Base-by-base conservation (phyloP, 2,797 vertebrate genomes). In the Coracias cyanogaster region DNA sequence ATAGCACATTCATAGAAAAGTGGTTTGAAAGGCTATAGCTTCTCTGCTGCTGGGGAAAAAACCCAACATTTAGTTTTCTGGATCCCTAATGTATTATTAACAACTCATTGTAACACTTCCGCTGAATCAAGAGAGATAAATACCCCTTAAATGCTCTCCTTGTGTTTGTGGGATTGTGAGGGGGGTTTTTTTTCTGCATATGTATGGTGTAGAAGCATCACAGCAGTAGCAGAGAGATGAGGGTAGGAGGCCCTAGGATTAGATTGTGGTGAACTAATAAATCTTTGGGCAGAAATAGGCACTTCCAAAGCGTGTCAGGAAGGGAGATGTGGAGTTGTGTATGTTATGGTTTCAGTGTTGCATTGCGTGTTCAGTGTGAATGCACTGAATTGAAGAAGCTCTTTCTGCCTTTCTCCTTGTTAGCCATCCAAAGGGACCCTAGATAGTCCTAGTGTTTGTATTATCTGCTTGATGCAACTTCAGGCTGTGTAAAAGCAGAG, bases 341-440 rank as follows among this genome's bases (percentile, higher is more conserved):
- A 3, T 7, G 19, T 16, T 18, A 15, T 8, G 9, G 31, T 31
- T 49, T 31, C 24, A 10, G 17, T 29, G 12, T 35, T 31, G 55
- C n/a, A 3, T 46, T 22, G 35, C 0, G 0, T 13, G 25, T 55
- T 90, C 25, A 20, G 41, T 8, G 12, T 1, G 0, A 33, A 18
- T 29, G 46, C 16, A 8, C 45, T n/a, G 58, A 41, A 18, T 17
- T 67, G 26, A 64, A 49, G 39, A 37, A 76, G 3, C 3, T 8
- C 20, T 48, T 58, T 64, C 20, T 3, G 1, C 31, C 24, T 35
- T 60, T 33, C 28, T 46, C 18, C 28, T 16, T 51, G 60, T 31
- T 51, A 51, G 28, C 7, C 10, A 13, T 61, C 9, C 15, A 37
- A n/a, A 16, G 25, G 55, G 29, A 12, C 17, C 26, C 26, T 46